Conservation (phyloP, 2,113 vertebrate species). For the Chionis minor region DNA sequence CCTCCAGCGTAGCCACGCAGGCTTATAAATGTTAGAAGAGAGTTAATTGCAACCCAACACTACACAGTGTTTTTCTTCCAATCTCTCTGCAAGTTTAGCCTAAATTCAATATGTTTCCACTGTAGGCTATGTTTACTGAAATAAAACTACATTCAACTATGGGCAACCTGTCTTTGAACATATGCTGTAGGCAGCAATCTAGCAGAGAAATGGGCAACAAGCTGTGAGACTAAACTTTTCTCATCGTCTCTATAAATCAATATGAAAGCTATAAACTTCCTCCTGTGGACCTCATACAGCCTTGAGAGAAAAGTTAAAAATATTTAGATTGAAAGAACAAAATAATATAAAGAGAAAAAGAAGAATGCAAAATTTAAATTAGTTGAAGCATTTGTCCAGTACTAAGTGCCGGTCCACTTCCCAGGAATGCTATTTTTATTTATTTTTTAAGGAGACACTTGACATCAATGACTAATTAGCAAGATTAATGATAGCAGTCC, state of each 20-base stretch:
- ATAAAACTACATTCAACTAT: conserved; percentile 72
- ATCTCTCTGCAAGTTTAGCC: conserved; percentile 49
- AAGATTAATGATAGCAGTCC: not conserved
- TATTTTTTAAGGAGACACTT: not conserved
- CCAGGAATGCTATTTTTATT: not conserved
- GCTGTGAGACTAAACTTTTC: conserved; percentile 83
- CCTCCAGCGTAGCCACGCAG: not conserved
- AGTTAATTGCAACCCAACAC: conserved; percentile 20
- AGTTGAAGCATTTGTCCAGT: conserved; percentile 17
- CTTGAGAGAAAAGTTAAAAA: conserved; percentile 74
- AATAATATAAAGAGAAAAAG: conserved; percentile 11
- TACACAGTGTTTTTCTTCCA: not conserved
- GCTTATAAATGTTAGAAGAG: not conserved
- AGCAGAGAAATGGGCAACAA: conserved; percentile 73
- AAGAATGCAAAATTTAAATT: conserved; percentile 13
- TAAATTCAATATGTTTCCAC: conserved; percentile 73
- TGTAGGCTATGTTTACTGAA: conserved; percentile 73
- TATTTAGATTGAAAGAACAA: conserved; percentile 68
- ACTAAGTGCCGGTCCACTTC: not conserved
- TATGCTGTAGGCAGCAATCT: conserved; percentile 77
- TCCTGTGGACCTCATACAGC: conserved; percentile 74
- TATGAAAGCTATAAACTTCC: conserved; percentile 78
- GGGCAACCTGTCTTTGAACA: conserved; percentile 79
- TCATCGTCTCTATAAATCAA: conserved; percentile 82
- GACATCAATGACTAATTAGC: not conserved